These are phyloP conservation scores for Lindbergichthys nudifrons DNA, from an alignment of 2,797 vertebrate species.

Conservation along the genomic window DNA sequence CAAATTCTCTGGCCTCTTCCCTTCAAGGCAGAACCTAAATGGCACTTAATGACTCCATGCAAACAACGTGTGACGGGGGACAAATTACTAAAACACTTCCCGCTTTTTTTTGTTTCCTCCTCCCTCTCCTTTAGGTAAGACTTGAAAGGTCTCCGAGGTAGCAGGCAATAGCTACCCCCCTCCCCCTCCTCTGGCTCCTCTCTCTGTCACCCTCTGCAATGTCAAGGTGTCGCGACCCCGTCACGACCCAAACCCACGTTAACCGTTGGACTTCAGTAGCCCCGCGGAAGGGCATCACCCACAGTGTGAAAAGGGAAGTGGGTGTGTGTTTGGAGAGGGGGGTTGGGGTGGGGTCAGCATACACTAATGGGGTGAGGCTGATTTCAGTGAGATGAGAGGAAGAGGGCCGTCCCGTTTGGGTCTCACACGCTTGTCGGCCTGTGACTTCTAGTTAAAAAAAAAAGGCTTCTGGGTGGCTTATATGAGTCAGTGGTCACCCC, in stretches of 20 bases:
- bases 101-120: slow-evolving; percentile 39
- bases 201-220: slow-evolving; percentile 79
- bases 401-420: slow-evolving; percentile 64
- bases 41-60: slow-evolving; percentile 81
- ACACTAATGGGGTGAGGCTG: slow-evolving; percentile 77
- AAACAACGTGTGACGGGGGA: slow-evolving; percentile 82
- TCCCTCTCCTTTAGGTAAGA: slow-evolving; percentile 72
- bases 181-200: slow-evolving; percentile 77
- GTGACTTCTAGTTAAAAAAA: slow-evolving; percentile 71
- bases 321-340: slow-evolving; percentile 51
- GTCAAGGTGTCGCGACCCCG: slow-evolving; percentile 80
- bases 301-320: slow-evolving; percentile 69
- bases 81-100: slow-evolving; percentile 80
- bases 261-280: slow-evolving; percentile 53
- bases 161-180: slow-evolving; percentile 39
- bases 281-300: slow-evolving; percentile 47
- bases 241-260: slow-evolving; percentile 63
- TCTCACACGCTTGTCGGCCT: slow-evolving; percentile 72
- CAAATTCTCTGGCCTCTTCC: slow-evolving; percentile 60
- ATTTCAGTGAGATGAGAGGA: slow-evolving; percentile 79
- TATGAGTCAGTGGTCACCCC: slow-evolving; percentile 73
- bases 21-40: slow-evolving; percentile 77
- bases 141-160: slow-evolving; percentile 70
- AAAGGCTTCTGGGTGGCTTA: slow-evolving; percentile 74
- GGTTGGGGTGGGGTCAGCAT: slow-evolving; percentile 48